Evolutionary conservation across 2,113 vertebrate species (phyloP).

Genomic region (Scomber scombrus): DNA sequence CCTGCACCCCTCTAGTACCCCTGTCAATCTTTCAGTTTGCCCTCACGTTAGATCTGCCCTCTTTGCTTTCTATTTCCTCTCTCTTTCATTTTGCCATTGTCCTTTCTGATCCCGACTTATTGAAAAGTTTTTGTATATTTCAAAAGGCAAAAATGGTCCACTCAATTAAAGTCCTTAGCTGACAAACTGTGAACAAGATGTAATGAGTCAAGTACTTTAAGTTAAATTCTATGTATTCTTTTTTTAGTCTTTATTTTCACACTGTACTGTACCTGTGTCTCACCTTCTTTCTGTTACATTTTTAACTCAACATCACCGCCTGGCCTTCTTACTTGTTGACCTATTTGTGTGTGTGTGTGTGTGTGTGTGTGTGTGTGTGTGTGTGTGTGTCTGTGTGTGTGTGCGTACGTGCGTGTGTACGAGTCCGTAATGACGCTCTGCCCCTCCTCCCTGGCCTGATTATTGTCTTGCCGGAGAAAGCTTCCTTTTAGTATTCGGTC

Average conservation of each 20-base stretch:
- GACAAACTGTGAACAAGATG: background rate
- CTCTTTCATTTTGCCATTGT: no score
- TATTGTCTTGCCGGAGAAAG: constrained; percentile 71
- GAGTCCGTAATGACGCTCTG: constrained; percentile 5
- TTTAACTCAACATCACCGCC: background rate
- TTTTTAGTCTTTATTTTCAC: background rate
- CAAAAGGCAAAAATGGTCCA: background rate
- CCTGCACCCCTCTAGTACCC: background rate
- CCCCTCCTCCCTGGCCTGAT: constrained; percentile 77
- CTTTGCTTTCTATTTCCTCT: background rate
- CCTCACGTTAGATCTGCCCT: background rate
- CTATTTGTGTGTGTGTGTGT: constrained; percentile 57
- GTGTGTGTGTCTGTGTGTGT: constrained; percentile 26
- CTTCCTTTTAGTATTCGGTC: constrained; percentile 82
- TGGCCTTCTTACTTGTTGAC: constrained; percentile 51
- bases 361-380: no score
- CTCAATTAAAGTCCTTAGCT: background rate
- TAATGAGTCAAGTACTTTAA: background rate
- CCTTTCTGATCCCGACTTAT: background rate
- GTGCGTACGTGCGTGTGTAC: constrained; percentile 1
- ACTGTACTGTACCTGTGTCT: background rate
- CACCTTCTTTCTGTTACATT: background rate
- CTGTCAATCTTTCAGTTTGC: background rate
- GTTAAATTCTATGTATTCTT: background rate
- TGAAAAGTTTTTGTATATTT: background rate